phyloP scores from a whole-genome alignment of 2,888 invertebrate genomes.

The Drosophila glabriapex region DNA sequence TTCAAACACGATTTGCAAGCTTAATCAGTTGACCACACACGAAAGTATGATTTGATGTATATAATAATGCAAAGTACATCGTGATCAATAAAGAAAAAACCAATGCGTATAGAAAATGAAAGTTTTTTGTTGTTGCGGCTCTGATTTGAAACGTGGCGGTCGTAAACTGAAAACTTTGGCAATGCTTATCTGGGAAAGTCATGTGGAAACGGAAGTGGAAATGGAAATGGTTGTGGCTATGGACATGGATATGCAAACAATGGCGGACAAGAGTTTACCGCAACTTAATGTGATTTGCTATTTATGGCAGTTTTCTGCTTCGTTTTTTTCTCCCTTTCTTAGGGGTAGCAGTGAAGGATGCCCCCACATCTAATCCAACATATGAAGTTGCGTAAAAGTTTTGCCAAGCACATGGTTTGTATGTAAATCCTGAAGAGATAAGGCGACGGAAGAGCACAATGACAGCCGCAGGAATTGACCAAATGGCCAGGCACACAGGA shows the following conservation, averaged over 20 bases:
- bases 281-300: conserved; percentile 81
- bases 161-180: conserved; percentile 74
- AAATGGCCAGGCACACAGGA: conserved; percentile 54
- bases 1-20: background rate
- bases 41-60: conserved; percentile 21
- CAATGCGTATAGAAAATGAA: conserved; percentile 36
- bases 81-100: background rate
- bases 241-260: conserved; percentile 60
- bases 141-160: conserved; percentile 63
- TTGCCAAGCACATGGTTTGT: conserved; percentile 53
- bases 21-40: conserved; percentile 30
- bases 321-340: background rate
- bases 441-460: conserved; percentile 83
- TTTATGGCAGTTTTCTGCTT: conserved; percentile 61
- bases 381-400: conserved; percentile 81
- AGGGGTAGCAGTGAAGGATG: conserved; percentile 38
- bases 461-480: conserved; percentile 82
- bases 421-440: conserved; percentile 84
- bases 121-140: conserved; percentile 24
- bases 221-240: conserved; percentile 38
- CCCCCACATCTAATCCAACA: conserved; percentile 63
- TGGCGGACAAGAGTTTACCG: conserved; percentile 59
- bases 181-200: conserved; percentile 64
- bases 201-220: conserved; percentile 40
- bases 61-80: conserved; percentile 27